Percentiles rank a stretch among this genome's conserved stretches.
Conservation (phyloP, 2,888 invertebrate genomes). For the Crossocerus cetratus region DNA sequence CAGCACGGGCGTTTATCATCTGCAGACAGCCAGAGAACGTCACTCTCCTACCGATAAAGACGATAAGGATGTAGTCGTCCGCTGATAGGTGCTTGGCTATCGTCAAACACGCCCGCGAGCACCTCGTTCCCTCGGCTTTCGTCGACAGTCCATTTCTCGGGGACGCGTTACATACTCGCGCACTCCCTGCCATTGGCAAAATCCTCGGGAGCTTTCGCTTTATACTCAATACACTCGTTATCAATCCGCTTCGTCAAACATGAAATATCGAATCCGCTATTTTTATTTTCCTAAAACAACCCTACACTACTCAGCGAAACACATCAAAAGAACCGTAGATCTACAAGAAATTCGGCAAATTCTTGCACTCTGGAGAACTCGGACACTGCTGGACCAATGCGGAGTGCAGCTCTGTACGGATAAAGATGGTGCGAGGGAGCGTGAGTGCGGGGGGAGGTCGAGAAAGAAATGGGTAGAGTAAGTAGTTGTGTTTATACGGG, state of each 20-base stretch:
- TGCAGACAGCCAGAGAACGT: slow-evolving; percentile 31
- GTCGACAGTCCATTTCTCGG: neutral
- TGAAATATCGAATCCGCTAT: too few relatives aligned
- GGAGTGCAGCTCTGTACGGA: too few relatives aligned
- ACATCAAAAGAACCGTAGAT: too few relatives aligned
- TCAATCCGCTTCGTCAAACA: neutral
- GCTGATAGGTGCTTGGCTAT: slow-evolving; percentile 23
- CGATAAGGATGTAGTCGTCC: slow-evolving; percentile 34
- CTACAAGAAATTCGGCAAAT: too few relatives aligned
- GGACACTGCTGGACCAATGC: too few relatives aligned
- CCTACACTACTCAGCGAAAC: too few relatives aligned
- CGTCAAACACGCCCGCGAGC: neutral
- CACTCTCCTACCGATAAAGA: slow-evolving; percentile 32
- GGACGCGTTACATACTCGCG: neutral
- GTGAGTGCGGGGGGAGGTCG: neutral
- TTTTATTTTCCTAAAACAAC: too few relatives aligned
- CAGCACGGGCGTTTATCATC: slow-evolving; percentile 33
- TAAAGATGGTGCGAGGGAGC: neutral
- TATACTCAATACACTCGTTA: neutral
- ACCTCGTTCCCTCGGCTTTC: neutral
- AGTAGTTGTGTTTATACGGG: neutral
- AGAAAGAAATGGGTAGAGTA: neutral
- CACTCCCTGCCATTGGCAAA: neutral
- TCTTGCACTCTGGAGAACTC: too few relatives aligned
- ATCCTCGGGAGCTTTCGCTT: neutral